phyloP scores from a whole-genome alignment of 2,888 invertebrate genomes.

The Chloromyia formosa region DNA sequence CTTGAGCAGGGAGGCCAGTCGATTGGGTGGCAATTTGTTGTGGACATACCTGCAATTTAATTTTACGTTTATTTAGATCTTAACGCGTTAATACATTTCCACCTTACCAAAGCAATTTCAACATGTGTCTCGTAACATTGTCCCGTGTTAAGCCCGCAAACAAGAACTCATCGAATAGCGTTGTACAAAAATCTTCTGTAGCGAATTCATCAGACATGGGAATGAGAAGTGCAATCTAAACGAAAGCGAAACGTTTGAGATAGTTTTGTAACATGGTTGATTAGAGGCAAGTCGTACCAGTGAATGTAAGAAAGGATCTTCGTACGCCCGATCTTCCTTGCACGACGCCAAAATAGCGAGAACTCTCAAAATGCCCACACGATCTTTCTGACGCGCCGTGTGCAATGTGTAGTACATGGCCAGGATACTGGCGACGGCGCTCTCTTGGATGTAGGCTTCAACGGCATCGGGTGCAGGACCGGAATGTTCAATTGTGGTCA shows the following conservation, averaged over 20 bases:
- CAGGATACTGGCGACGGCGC: slow-evolving; percentile 88
- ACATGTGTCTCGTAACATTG: slow-evolving; percentile 89
- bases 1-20: slow-evolving; percentile 79
- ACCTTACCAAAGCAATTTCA: slow-evolving; percentile 86
- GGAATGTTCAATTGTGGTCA: slow-evolving; percentile 92
- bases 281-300: slow-evolving; percentile 66
- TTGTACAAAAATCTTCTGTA: slow-evolving; percentile 93
- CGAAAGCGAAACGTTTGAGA: slow-evolving; percentile 28
- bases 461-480: slow-evolving; percentile 93
- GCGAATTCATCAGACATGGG: slow-evolving; percentile 92
- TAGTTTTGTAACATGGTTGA: background rate
- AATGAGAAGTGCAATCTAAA: slow-evolving; percentile 77
- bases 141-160: slow-evolving; percentile 88
- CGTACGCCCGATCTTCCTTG: slow-evolving; percentile 91
- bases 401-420: slow-evolving; percentile 96
- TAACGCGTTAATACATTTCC: background rate
- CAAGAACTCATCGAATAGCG: slow-evolving; percentile 95
- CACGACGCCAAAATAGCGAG: slow-evolving; percentile 90
- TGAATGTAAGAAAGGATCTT: slow-evolving; percentile 94
- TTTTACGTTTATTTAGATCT: no score
- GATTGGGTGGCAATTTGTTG: slow-evolving; percentile 80
- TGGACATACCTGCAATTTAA: slow-evolving; percentile 81
- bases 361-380: slow-evolving; percentile 83
- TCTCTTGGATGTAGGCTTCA: slow-evolving; percentile 90
- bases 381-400: slow-evolving; percentile 82